phyloP scores from a whole-genome alignment of 2,113 vertebrate genomes.

The Bufo gargarizans region DNA sequence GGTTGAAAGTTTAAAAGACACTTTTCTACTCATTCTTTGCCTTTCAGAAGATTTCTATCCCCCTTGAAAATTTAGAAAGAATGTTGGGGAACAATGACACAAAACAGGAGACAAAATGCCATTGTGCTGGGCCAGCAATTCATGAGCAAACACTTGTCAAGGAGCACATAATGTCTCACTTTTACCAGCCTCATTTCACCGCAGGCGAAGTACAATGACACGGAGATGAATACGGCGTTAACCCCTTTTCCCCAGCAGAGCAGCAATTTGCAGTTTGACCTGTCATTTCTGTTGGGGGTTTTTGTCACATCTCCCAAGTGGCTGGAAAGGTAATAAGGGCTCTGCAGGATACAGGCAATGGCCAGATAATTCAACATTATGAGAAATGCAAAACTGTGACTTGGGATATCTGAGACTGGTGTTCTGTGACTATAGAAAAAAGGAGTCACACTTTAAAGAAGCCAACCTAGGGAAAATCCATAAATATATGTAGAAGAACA shows the following conservation, averaged over 20 bases:
- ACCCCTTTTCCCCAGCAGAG: slow-evolving; percentile 55
- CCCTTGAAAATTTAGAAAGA: slow-evolving; percentile 75
- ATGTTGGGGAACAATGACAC: slow-evolving; percentile 83
- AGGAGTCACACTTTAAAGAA: background rate
- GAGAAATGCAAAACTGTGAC: background rate
- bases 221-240: slow-evolving; percentile 67
- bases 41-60: slow-evolving; percentile 62
- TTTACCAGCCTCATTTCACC: slow-evolving; percentile 69
- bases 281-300: slow-evolving; percentile 34
- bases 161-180: slow-evolving; percentile 75
- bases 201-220: slow-evolving; percentile 73
- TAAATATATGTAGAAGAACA: too few relatives aligned
- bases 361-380: slow-evolving; percentile 50
- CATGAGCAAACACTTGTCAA: slow-evolving; percentile 79
- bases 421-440: background rate
- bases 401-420: background rate
- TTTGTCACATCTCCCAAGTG: slow-evolving; percentile 42
- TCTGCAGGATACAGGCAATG: background rate
- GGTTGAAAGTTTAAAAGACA: slow-evolving; percentile 67
- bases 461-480: background rate
- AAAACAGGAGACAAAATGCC: slow-evolving; percentile 87
- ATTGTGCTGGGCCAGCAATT: slow-evolving; percentile 85
- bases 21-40: slow-evolving; percentile 68
- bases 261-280: slow-evolving; percentile 52
- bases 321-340: slow-evolving; percentile 37